Base-by-base conservation (phyloP, 2,888 invertebrate genomes). In the Nowickia ferox region DNA sequence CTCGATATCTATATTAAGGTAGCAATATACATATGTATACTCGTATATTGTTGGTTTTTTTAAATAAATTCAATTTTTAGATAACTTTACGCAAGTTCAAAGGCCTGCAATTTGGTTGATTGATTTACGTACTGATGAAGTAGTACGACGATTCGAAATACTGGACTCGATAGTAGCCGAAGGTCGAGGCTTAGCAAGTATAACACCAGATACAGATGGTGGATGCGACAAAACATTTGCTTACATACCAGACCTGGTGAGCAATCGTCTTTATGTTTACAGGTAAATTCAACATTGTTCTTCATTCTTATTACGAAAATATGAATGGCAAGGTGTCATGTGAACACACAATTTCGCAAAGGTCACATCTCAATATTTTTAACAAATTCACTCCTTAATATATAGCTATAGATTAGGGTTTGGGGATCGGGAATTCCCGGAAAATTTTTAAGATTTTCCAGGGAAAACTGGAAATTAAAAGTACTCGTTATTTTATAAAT, bases 171-270 rank as follows among this genome's bases (percentile, higher is more conserved):
- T 94, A 84, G 90, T 93, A 42, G 91, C 90, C 59, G 92, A 91
- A 71, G 93, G 93, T 87, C 89, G 94, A 88, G 95, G 94, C 9
- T 90, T 96, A 42, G 96, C 96, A 0, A 96, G 96, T 72, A 94
- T 96, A 55, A 94, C 95, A 0, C 93, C 97, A 0, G 97, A 97
- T 89, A 94, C 95, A 0, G 72, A 87, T 2, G 89, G 93, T 0
- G 93, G 93, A 6, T 97, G 97, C 87, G 93, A 93, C 30, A 92
- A 95, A 80, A 95, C 96, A 0, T 95, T 93, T 91, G 96, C 96
- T 0, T 97, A 97, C 90, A 93, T 96, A 44, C 95, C 97, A 0
- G 92, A 93, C 88, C 88, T 92, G 72, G 86, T 89, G 48, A 89
- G 89, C 44, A 89, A 89, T 22, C 90, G 87, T 0, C 87, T 93